Conservation (phyloP, 2,797 vertebrate species). For the Enteromius afrohamiltoni region DNA sequence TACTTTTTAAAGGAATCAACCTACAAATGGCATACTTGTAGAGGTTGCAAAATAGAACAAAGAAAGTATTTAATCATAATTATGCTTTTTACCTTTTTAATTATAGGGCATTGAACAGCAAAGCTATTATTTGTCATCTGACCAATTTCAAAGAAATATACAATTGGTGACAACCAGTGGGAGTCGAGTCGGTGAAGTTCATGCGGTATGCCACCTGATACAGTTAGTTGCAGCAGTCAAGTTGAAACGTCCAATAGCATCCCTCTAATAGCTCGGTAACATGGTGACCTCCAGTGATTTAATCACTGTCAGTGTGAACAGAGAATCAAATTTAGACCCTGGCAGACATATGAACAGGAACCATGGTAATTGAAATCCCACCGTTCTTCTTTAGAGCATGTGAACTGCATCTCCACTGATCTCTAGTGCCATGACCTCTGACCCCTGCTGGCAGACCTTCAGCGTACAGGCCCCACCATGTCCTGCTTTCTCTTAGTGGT, state of each 20-base stretch:
- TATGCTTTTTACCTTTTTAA: not conserved
- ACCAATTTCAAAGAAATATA: not conserved
- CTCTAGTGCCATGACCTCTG: constrained; percentile 49
- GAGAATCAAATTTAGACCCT: not conserved
- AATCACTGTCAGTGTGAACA: constrained; percentile 26
- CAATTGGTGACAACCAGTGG: not conserved
- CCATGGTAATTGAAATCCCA: constrained; percentile 48
- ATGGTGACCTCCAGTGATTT: constrained; percentile 26
- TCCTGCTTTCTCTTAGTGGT: constrained; percentile 18
- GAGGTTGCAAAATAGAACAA: not conserved
- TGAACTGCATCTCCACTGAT: constrained; percentile 57
- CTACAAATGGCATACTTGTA: not conserved
- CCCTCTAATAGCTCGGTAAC: not conserved
- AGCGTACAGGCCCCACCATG: constrained; percentile 29
- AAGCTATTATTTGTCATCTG: not conserved
- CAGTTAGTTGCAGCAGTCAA: not conserved
- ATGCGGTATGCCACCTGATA: not conserved
- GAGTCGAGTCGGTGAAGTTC: not conserved
- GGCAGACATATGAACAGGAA: constrained; percentile 11
- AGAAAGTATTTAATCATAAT: not conserved
- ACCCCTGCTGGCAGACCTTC: constrained; percentile 45
- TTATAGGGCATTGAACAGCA: not conserved
- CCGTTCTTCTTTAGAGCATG: constrained; percentile 51
- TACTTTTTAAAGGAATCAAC: not conserved
- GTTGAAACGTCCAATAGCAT: not conserved